Percentiles rank a stretch among this genome's conserved stretches.
These are phyloP conservation scores for Lepidurus arcticus DNA, from an alignment of 1,140 invertebrate species.

Conservation along the genomic window DNA sequence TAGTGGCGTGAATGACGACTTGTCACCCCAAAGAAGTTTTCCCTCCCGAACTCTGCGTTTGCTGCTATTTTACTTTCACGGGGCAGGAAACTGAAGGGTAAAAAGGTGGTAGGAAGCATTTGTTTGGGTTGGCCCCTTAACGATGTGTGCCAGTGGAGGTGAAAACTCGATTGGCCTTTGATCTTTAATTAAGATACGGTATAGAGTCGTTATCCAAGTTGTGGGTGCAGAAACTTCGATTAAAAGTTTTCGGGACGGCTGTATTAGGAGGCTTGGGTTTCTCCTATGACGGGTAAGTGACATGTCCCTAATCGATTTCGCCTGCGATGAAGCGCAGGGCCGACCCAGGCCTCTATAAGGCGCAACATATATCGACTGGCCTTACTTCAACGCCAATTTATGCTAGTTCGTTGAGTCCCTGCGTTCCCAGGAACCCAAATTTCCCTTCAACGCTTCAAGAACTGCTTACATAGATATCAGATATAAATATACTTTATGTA, in stretches of 20 bases:
- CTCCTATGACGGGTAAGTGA: constrained; percentile 17
- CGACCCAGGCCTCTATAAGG: background rate
- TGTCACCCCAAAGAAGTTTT: background rate
- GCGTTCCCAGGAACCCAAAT: too few species aligned
- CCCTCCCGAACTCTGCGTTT: background rate
- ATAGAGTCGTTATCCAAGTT: background rate
- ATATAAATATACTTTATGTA: too few species aligned
- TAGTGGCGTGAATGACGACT: constrained; percentile 18
- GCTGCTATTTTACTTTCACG: background rate
- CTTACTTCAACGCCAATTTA: background rate
- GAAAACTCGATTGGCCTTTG: background rate
- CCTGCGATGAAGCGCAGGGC: background rate
- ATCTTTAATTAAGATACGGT: constrained; percentile 8
- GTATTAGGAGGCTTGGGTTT: background rate
- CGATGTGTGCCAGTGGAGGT: background rate
- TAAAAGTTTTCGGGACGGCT: background rate
- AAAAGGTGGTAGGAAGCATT: too few species aligned
- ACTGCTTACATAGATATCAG: too few species aligned
- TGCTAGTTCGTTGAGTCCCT: too few species aligned
- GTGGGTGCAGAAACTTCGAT: background rate
- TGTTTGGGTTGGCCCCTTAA: too few species aligned
- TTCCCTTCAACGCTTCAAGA: too few species aligned
- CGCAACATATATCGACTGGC: background rate
- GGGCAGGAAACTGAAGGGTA: too few species aligned
- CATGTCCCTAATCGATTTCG: constrained; percentile 17